phyloP scores from a whole-genome alignment of 2,797 vertebrate genomes.

The Dendrocincla fuliginosa region DNA sequence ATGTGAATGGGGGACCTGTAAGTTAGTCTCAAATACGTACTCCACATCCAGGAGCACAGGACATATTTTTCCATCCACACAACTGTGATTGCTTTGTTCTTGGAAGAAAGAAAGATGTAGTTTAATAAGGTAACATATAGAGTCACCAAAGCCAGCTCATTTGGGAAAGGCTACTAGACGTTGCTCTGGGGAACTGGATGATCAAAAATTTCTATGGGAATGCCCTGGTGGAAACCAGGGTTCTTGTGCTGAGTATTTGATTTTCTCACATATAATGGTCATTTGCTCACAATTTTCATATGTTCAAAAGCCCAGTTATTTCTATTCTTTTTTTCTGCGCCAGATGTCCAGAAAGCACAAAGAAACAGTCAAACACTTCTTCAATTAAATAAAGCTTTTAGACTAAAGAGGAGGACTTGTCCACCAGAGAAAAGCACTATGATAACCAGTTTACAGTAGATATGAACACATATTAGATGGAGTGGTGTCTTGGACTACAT shows the following conservation, averaged over 20 bases:
- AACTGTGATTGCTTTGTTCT: not conserved
- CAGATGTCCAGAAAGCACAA: conserved; percentile 22
- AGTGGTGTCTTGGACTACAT: not conserved
- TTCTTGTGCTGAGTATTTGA: not conserved
- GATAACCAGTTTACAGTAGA: not conserved
- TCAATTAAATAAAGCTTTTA: not conserved
- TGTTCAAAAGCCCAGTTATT: not conserved
- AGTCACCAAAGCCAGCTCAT: not conserved
- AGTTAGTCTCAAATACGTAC: not conserved
- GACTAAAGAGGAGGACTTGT: not conserved
- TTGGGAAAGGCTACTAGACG: not conserved
- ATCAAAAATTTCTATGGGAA: not conserved
- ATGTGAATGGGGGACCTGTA: accelerated
- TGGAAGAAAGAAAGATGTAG: not conserved
- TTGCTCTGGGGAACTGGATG: not conserved
- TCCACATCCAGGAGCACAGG: not conserved
- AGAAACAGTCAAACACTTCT: not conserved
- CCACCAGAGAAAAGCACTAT: not conserved
- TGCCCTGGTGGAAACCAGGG: not conserved
- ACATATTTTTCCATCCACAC: not conserved
- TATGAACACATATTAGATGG: not conserved
- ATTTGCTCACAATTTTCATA: not conserved
- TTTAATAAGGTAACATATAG: not conserved
- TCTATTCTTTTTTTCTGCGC: not conserved
- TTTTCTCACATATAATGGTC: not conserved